Conservation (phyloP, 2,888 invertebrate genomes). For the Myathropa florea region DNA sequence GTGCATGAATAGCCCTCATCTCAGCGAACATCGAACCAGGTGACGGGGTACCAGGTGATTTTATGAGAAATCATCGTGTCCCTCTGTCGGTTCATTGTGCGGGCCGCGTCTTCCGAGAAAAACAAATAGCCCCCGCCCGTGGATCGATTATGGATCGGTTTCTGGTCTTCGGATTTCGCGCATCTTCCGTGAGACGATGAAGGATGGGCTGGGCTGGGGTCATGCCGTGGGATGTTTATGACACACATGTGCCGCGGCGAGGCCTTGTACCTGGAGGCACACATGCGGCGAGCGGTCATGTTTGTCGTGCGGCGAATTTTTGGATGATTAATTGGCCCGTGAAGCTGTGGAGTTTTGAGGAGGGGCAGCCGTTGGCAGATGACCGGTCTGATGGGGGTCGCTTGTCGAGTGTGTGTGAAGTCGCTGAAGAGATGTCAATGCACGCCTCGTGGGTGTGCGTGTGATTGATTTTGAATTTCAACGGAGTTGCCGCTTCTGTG, state of each 20-base stretch:
- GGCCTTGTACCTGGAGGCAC: constrained; percentile 30
- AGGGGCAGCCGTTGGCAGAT: not conserved
- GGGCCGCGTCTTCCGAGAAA: constrained; percentile 34
- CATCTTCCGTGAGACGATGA: constrained; percentile 25
- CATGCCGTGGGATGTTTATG: constrained; percentile 28
- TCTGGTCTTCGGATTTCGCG: constrained; percentile 15
- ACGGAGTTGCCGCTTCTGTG: not conserved
- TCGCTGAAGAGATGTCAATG: not conserved
- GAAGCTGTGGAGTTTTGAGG: not conserved
- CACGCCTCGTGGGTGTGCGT: not conserved
- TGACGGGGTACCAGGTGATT: constrained; percentile 66
- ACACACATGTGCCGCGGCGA: constrained; percentile 10
- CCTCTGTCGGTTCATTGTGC: constrained; percentile 38
- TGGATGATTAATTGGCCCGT: constrained; percentile 42
- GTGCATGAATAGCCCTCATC: constrained; percentile 47
- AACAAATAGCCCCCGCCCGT: constrained; percentile 44
- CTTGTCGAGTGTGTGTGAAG: too few species aligned
- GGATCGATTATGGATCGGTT: constrained; percentile 27
- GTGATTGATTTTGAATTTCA: not conserved
- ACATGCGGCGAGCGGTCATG: constrained; percentile 49
- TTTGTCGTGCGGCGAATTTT: constrained; percentile 54
- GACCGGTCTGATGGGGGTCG: not conserved
- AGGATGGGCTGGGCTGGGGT: constrained; percentile 17
- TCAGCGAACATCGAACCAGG: constrained; percentile 39
- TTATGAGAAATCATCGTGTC: constrained; percentile 63